Conservation (phyloP, 1,140 invertebrate species). For the Metopolophium dirhodum region DNA sequence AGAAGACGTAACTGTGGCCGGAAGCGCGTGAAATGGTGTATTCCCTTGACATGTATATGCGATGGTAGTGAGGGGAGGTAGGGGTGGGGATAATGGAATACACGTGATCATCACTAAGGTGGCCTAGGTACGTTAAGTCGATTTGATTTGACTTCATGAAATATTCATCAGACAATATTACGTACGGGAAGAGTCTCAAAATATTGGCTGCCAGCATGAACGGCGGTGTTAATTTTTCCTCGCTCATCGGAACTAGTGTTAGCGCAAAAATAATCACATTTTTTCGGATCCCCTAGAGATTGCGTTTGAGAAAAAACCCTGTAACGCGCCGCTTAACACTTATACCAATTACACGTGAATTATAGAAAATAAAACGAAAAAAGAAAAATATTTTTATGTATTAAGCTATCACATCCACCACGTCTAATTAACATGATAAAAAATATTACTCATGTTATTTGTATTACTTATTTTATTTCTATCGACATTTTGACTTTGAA, state of each 20-base stretch:
- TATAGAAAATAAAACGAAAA: neutral
- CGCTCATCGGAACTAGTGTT: neutral
- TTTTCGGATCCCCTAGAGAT: neutral
- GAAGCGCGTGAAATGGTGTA: neutral
- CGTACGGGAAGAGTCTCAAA: neutral
- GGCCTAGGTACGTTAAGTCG: neutral
- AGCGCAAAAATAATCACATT: neutral
- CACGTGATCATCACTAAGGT: neutral
- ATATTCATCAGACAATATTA: slow-evolving; percentile 35
- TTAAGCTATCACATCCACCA: neutral
- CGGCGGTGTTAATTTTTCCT: neutral
- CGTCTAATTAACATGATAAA: neutral
- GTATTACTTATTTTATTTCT: neutral
- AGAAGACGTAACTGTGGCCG: neutral
- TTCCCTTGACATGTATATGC: neutral
- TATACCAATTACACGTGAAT: slow-evolving; percentile 11
- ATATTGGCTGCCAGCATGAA: neutral
- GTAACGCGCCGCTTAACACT: slow-evolving; percentile 32
- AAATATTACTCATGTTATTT: neutral
- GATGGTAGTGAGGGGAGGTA: neutral
- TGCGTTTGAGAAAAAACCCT: neutral
- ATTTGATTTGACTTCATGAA: slow-evolving; percentile 47
- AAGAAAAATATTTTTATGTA: neutral
- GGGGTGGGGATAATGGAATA: neutral
- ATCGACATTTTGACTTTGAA: neutral